Percentiles rank a stretch among this genome's conserved stretches.
Conservation (phyloP, 2,113 vertebrate species). For the Naja naja region DNA sequence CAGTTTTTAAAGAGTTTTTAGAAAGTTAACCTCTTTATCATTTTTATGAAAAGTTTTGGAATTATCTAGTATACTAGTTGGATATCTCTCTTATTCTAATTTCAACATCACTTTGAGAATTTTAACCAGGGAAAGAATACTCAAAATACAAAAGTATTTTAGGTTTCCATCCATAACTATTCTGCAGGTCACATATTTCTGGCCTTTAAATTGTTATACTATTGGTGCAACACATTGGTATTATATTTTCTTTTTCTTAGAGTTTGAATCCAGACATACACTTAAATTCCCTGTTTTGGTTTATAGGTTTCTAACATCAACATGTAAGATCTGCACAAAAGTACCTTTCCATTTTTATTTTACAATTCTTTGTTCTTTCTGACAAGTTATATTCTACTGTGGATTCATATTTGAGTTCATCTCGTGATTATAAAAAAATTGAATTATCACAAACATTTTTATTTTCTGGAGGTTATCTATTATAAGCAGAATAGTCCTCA, state of each 20-base stretch:
- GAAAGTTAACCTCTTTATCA: neutral
- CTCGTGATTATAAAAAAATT: neutral
- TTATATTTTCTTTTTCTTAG: neutral
- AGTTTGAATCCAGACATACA: neutral
- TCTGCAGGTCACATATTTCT: neutral
- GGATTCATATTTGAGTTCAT: neutral
- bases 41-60: neutral
- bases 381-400: neutral
- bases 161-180: neutral
- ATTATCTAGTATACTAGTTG: neutral
- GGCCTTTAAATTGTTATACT: neutral
- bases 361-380: neutral
- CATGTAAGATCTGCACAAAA: neutral
- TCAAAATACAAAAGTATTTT: neutral
- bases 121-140: neutral
- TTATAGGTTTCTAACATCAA: neutral
- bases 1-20: neutral
- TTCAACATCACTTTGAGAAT: neutral
- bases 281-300: neutral
- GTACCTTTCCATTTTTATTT: neutral
- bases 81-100: neutral
- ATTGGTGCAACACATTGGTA: neutral
- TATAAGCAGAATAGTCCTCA: neutral
- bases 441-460: neutral
- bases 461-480: neutral